These are phyloP conservation scores for Engystomops pustulosus DNA, from an alignment of 2,113 vertebrate genomes.

Conservation along the genomic window DNA sequence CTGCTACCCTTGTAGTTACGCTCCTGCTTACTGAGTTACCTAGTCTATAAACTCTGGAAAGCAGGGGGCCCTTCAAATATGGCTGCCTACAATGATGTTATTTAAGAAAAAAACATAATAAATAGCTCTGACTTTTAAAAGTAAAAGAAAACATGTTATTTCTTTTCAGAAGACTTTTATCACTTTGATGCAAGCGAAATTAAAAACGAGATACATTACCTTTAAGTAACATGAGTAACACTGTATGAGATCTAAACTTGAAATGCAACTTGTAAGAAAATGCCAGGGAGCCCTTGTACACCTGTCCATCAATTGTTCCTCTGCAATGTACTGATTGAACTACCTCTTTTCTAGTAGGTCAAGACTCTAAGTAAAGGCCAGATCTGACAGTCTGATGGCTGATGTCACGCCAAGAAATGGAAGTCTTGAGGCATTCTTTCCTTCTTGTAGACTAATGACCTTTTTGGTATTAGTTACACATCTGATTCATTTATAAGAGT, in stretches of 20 bases:
- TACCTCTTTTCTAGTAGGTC: slow-evolving; percentile 61
- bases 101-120: too few relatives aligned
- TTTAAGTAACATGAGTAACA: background rate
- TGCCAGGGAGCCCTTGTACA: slow-evolving; percentile 32
- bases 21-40: too few relatives aligned
- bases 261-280: slow-evolving; percentile 5
- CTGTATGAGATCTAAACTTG: background rate
- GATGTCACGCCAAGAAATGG: slow-evolving; percentile 61
- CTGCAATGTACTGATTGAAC: background rate
- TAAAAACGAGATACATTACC: too few relatives aligned
- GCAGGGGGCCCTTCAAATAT: too few relatives aligned
- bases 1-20: too few relatives aligned
- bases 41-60: too few relatives aligned
- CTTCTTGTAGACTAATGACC: slow-evolving; percentile 64
- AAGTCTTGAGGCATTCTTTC: slow-evolving; percentile 58
- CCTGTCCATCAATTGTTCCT: slow-evolving; percentile 36
- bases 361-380: slow-evolving; percentile 71
- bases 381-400: slow-evolving; percentile 62
- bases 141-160: too few relatives aligned
- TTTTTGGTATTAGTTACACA: slow-evolving; percentile 66
- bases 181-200: too few relatives aligned
- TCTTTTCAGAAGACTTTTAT: too few relatives aligned
- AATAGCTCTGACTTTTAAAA: too few relatives aligned
- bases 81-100: too few relatives aligned
- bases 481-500: slow-evolving; percentile 43